A percentile compares a stretch with the other conserved stretches of the same genome.
Conservation (phyloP, 2,113 vertebrate species). For the Pseudopipra pipra region DNA sequence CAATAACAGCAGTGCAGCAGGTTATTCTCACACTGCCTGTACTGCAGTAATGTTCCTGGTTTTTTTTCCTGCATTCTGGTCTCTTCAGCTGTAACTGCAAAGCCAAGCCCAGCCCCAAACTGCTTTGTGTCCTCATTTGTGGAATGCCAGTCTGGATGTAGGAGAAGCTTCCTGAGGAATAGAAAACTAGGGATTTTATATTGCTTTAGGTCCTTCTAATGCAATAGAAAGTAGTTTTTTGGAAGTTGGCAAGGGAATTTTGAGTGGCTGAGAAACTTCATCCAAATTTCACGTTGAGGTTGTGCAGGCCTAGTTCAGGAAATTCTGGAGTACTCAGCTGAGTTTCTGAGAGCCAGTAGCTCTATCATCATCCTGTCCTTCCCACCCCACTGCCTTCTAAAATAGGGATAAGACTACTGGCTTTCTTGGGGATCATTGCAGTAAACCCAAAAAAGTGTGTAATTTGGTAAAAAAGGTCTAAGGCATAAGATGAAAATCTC, state of each 20-base stretch:
- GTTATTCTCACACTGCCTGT: not conserved
- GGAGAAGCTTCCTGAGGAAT: not conserved
- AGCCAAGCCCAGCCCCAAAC: not conserved
- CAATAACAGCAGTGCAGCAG: not conserved
- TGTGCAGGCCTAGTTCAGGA: not conserved
- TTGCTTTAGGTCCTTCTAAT: not conserved
- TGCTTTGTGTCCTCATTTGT: not conserved
- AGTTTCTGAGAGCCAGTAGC: not conserved
- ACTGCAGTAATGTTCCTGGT: not conserved
- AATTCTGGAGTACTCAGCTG: fast-evolving
- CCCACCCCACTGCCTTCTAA: not conserved
- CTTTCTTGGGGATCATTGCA: not conserved
- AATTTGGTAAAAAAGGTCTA: not conserved
- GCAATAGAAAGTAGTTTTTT: not conserved
- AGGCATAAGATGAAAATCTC: not conserved
- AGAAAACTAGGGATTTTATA: not conserved
- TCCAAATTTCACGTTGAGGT: not conserved
- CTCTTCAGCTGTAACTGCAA: not conserved
- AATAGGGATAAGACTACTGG: not conserved
- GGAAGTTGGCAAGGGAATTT: not conserved
- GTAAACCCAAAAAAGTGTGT: not conserved
- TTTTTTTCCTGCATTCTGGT: not conserved
- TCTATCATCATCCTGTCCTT: not conserved
- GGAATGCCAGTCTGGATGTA: not conserved
- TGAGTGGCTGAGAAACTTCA: not conserved